Base-by-base conservation (phyloP, 2,113 vertebrate genomes). In the Nematolebias whitei region DNA sequence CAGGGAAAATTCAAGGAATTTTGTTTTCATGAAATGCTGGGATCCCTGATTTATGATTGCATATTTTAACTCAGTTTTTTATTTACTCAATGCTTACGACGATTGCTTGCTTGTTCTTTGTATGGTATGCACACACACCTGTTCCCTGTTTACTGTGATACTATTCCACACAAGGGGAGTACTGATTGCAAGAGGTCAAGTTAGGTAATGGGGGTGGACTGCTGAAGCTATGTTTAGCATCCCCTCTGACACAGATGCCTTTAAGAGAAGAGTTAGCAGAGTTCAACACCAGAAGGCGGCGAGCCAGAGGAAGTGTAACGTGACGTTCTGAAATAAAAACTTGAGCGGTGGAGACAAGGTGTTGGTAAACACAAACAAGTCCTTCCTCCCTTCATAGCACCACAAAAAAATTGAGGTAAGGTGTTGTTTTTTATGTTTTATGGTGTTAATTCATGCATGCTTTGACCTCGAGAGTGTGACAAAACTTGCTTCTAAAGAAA, bases 321-420 rank as follows among this genome's bases (percentile, higher is more conserved):
- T 53, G 68, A 83, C 86, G 64, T 71, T 57, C 11, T 47, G 80
- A 87, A 4, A 85, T 66, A 84, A 75, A 84, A 54, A 63, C 38
- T 47, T 10, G 64, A 84, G 54, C 51, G 53, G 51, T 12, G 45
- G 63, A 72, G 72, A 39, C 63, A 29, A 66, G n/a, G 44, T 51
- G 53, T 70, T 47, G 65, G 52, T 70, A 35, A 66, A 49, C 73
- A 82, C 61, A 73, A 41, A 39, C 49, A 22, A 15, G n/a, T 9
- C 20, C 35, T 20, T 51, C 45, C 22, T 54, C 56, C 69, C 9
- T 9, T 24, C 39, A 45, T 20, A 6, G 26, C 32, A 35, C 13
- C 39, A 53, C 40, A 41, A 11, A 54, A 0, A 29, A 24, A 16
- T n/a, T 2, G 0, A 83, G 86, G 88, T 90, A 63, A 87, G 88